Evolutionary conservation across 2,888 invertebrate genomes (phyloP), one percentile per base, ranked within the genome.

Genomic region (Euzetes globulus): DNA sequence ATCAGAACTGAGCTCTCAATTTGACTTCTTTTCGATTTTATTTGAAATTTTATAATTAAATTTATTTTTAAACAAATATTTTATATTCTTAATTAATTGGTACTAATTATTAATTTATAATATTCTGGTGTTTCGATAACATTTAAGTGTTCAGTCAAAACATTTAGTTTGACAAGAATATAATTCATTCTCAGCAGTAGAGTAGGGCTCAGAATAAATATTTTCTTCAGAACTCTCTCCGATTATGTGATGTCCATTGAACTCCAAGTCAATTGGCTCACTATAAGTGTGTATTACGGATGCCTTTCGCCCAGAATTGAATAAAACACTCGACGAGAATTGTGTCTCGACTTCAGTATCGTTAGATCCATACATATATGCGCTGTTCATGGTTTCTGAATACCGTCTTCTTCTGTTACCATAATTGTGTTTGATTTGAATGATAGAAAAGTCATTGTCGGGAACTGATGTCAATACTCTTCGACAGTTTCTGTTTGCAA

Each of bases 201-300:
- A 27, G 19, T 17, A 63, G 27, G 63, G 63, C 19, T 63, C 63
- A n/a, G 63, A 63, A 63, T 63, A 63, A 33, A 63, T 33, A 11
- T 63, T 63, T 63, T 63, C 33, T n/a, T 29, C 27, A n/a, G 7
- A 13, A 37, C 3, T 6, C 27, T 63, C 33, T 2, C 17, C 37
- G 13, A 63, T 63, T 3, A 37, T n/a, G n/a, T 63, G n/a, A n/a
- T 37, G 37, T 63, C 63, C 63, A 63, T 37, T 63, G 9, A 63
- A 15, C 5, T 63, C 33, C 2, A 19, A n/a, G 15, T 63, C 63
- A n/a, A 63, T n/a, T 2, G 63, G 63, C n/a, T 63, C 63, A 37
- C 63, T 63, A n/a, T 63, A 63, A 3, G 37, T 63, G 37, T 63
- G 37, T 5, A 63, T 37, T 63, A 63, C n/a, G 1, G 63, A 37